phyloP scores from a whole-genome alignment of 2,888 invertebrate species.

The Tenodera sinensis region DNA sequence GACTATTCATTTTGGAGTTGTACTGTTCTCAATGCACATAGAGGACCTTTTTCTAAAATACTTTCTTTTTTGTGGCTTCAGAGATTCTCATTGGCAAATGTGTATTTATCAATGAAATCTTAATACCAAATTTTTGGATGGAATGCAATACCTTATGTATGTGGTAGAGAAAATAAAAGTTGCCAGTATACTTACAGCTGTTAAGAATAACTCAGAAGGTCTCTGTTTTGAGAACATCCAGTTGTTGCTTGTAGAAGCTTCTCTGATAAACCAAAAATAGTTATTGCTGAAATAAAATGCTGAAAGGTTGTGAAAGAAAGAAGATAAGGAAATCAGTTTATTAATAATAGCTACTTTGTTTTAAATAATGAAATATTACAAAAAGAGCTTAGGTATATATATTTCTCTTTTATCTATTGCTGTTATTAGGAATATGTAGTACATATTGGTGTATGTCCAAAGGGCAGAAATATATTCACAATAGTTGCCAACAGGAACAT shows the following conservation, averaged over 20 bases:
- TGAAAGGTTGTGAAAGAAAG: not conserved
- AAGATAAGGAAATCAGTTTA: not conserved
- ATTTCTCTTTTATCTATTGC: not conserved
- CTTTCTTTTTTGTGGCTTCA: too few relatives aligned
- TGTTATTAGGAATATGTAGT: not conserved
- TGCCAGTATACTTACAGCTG: too few relatives aligned
- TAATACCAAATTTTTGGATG: too few relatives aligned
- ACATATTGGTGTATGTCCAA: not conserved
- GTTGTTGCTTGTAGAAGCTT: not conserved
- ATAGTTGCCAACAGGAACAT: not conserved
- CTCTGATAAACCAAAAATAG: not conserved
- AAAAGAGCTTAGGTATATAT: not conserved
- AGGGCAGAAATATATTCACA: not conserved
- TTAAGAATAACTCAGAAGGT: too few relatives aligned
- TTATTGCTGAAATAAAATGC: not conserved
- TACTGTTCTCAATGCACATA: too few relatives aligned
- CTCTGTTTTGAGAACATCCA: too few relatives aligned
- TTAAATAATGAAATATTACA: not conserved
- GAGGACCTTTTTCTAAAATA: too few relatives aligned
- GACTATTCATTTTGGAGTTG: too few relatives aligned
- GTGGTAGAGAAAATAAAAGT: too few relatives aligned
- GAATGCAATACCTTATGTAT: too few relatives aligned
- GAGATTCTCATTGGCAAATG: too few relatives aligned
- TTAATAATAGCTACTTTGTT: not conserved
- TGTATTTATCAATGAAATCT: too few relatives aligned